Percentiles rank a stretch among this genome's conserved stretches.
Evolutionary conservation across 2,888 invertebrate species (phyloP).

Genomic region (Ligdia adustata): DNA sequence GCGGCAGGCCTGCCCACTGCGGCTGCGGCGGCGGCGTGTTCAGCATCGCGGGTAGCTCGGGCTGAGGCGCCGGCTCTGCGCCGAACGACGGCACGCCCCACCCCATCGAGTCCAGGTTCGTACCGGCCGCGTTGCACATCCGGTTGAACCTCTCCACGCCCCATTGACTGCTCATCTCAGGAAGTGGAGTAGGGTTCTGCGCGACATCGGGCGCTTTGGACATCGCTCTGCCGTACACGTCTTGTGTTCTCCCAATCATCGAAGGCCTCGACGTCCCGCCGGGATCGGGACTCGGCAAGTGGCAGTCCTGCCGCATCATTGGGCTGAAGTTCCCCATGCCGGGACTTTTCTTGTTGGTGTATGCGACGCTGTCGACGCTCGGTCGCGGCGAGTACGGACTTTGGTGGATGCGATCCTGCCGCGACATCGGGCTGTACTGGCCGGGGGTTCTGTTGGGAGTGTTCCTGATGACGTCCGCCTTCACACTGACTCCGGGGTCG

Average conservation of each 20-base stretch:
- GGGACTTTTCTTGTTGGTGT: slow-evolving; percentile 70
- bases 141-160: slow-evolving; percentile 62
- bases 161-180: slow-evolving; percentile 63
- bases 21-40: slow-evolving; percentile 66
- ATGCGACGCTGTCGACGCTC: slow-evolving; percentile 62
- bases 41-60: slow-evolving; percentile 56
- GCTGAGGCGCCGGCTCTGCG: slow-evolving; percentile 48
- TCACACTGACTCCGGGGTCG: slow-evolving; percentile 66
- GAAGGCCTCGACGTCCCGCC: slow-evolving; percentile 27
- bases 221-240: slow-evolving; percentile 32
- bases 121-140: slow-evolving; percentile 45
- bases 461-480: slow-evolving; percentile 58
- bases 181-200: slow-evolving; percentile 50
- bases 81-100: slow-evolving; percentile 60
- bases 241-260: slow-evolving; percentile 9
- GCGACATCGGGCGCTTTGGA: slow-evolving; percentile 60
- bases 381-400: slow-evolving; percentile 76
- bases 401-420: slow-evolving; percentile 70
- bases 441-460: slow-evolving; percentile 70
- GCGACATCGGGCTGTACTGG: slow-evolving; percentile 75
- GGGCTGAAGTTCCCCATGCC: slow-evolving; percentile 74
- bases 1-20: slow-evolving; percentile 61
- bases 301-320: slow-evolving; percentile 71
- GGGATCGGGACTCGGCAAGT: slow-evolving; percentile 69
- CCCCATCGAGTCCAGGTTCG: slow-evolving; percentile 64